Evolutionary conservation across 2,113 vertebrate species (phyloP), one percentile per base, ranked within the genome.

Genomic region (Grammomys dolichurus): DNA sequence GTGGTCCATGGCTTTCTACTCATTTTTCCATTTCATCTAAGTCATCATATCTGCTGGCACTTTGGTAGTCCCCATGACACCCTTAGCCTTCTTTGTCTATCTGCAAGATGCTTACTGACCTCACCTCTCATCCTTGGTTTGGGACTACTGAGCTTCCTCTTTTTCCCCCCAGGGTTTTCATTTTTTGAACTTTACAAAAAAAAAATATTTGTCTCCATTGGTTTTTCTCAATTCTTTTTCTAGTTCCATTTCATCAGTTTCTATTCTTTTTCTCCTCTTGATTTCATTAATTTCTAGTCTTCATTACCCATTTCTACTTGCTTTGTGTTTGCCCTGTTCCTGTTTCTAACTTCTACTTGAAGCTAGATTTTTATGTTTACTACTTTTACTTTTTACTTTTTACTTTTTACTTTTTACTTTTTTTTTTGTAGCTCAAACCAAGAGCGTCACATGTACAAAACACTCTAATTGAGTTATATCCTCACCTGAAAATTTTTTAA

Each of bases 11-110:
- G 70, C 67, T 94, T 93, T 82, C 51, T 87, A 90, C 16, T 63
- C 87, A 93, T 87, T 96, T 96, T 7, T 89, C 22, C 9, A 69
- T 90, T 93, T 87, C 91, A 93, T 72, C 13, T 92, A 46, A 65
- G 28, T 31, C 4, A 54, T 67, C 46, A 24, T 73, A 75, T 67
- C 92, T 93, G 31, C 81, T 70, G 76, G 22, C n/a, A 91, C 77
- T 65, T 84, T 28, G n/a, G 54, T 72, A 63, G 12, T 77, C 81
- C 54, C 69, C n/a, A 91, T n/a, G 82, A 77, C n/a, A 33, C 31
- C n/a, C 12, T 91, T 93, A 77, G 36, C 65, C 26, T 26, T 77
- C 8, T 63, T 81, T 88, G 43, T 84, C 72, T 72, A 63, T 76
- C 46, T 91, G 36, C 4, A 77, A 70, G 22, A 67, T 90, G 70